phyloP scores from a whole-genome alignment of 2,888 invertebrate species.

The Hymenopus coronatus region DNA sequence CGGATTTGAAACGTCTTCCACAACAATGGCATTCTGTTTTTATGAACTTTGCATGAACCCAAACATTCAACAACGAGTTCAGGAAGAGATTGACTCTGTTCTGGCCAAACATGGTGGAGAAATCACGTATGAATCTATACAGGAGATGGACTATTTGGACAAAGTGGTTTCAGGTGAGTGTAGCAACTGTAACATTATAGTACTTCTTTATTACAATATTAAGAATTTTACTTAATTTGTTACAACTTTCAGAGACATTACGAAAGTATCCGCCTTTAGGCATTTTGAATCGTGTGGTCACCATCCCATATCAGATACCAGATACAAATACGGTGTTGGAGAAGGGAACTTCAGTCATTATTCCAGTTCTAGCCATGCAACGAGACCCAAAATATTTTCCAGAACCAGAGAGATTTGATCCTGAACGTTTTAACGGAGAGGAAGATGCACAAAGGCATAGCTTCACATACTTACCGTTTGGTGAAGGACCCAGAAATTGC shows the following conservation, averaged over 20 bases:
- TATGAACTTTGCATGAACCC: not conserved
- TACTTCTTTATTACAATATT: not conserved
- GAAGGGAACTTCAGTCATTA: conserved; percentile 26
- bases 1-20: not conserved
- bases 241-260: conserved; percentile 36
- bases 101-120: not conserved
- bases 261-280: conserved; percentile 38
- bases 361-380: conserved; percentile 38
- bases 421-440: conserved; percentile 38
- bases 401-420: conserved; percentile 41
- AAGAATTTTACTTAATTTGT: not conserved
- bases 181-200: not conserved
- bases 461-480: conserved; percentile 28
- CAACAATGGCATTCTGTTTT: not conserved
- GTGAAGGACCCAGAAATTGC: conserved; percentile 22
- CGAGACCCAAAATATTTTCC: conserved; percentile 38
- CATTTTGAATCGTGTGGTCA: conserved; percentile 26
- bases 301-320: conserved; percentile 31
- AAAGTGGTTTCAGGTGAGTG: not conserved
- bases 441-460: conserved; percentile 33
- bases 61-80: not conserved
- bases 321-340: conserved; percentile 43
- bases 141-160: not conserved
- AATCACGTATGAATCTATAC: not conserved
- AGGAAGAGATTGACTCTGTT: not conserved